Evolutionary conservation across 2,113 vertebrate genomes (phyloP).

Genomic region (Glaucomys volans): DNA sequence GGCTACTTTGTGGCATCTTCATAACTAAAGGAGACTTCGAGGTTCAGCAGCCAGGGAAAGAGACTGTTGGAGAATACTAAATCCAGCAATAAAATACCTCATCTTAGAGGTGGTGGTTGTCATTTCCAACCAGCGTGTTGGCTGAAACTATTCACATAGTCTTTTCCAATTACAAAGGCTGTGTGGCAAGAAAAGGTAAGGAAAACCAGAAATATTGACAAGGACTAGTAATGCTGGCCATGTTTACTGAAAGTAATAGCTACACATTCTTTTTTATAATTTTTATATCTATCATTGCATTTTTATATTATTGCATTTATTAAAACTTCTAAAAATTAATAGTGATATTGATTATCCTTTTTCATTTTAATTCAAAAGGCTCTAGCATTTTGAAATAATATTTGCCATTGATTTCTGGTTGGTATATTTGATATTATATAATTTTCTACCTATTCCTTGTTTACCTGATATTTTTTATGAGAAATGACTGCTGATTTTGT

Average conservation of each 20-base stretch:
- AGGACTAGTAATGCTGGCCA: not conserved
- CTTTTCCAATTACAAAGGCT: not conserved
- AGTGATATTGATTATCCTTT: not conserved
- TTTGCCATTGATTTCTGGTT: not conserved
- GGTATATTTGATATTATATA: not conserved
- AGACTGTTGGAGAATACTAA: not conserved
- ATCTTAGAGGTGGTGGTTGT: not conserved
- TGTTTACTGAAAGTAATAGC: not conserved
- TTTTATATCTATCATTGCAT: not conserved
- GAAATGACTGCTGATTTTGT: not conserved
- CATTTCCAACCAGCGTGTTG: too few species aligned
- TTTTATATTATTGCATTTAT: not conserved
- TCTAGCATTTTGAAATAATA: not conserved
- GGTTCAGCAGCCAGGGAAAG: not conserved
- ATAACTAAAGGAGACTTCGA: not conserved
- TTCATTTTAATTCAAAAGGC: not conserved
- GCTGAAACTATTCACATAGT: too few species aligned
- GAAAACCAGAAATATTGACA: not conserved
- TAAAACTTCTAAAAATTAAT: not conserved
- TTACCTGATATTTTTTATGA: not conserved
- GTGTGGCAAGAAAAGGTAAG: not conserved
- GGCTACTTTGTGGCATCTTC: not conserved
- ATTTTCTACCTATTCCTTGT: not conserved
- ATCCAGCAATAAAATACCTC: not conserved
- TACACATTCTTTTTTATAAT: not conserved